Evolutionary conservation across 2,888 invertebrate genomes (phyloP), one percentile per base, ranked within the genome.

Genomic region (Campaea margaritaria): DNA sequence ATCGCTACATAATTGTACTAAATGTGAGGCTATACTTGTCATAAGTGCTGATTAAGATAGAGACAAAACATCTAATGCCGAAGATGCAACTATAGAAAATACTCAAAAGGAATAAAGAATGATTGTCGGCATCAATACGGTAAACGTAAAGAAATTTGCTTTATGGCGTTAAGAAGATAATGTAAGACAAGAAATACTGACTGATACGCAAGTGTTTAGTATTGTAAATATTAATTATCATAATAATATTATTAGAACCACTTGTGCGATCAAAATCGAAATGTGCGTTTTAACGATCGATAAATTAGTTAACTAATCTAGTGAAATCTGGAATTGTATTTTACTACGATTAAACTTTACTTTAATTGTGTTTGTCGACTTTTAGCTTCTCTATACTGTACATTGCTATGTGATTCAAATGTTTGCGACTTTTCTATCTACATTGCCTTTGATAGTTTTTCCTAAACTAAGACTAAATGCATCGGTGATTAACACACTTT

Each of bases 181-280:
- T 66, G 61, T 69, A 69, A 68, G 64, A 61, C 59, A 69, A 48
- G 62, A 80, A 62, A 78, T 85, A 85, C 77, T 83, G 91, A 91
- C 91, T 90, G 91, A 91, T 83, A 81, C 85, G 81, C 86, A 86
- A 88, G 87, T 89, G 89, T 89, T 83, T 87, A 87, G 84, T 81
- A 78, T 76, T 91, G 91, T 92, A 92, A 85, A 92, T 91, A 91
- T 85, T 85, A 86, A 83, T 80, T 77, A 82, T 68, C 74, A 79
- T 82, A 79, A 85, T 77, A 79, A 85, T 77, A 79, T 79, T 83
- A 76, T 75, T 75, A 75, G 80, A 79, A 73, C 79, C 86, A 86
- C 85, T 83, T 86, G 86, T 85, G 85, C 76, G 81, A 82, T 81
- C 81, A 75, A 78, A 77, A 49, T 64, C 78, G 72, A 78, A 78